Evolutionary conservation across 2,113 vertebrate genomes (phyloP).

Genomic region (Lichenostomus cassidix): DNA sequence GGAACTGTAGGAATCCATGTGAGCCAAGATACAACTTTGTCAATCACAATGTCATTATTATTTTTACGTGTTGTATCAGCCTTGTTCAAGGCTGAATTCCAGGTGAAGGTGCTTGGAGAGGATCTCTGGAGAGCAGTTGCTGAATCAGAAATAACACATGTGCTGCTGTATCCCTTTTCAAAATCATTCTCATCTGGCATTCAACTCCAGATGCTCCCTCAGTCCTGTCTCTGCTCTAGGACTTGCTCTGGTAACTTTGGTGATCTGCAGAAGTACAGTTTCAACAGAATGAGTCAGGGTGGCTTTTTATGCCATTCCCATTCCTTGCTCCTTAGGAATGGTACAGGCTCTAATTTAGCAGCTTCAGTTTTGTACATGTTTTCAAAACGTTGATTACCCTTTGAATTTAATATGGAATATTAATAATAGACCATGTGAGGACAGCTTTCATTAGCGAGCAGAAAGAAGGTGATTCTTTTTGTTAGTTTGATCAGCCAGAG

Average conservation of each 20-base stretch:
- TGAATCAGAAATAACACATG: background rate
- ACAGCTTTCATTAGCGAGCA: background rate
- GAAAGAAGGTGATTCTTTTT: background rate
- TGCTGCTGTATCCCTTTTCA: background rate
- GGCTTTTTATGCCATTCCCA: background rate
- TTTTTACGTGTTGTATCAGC: background rate
- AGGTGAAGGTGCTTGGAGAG: background rate
- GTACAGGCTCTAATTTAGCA: background rate
- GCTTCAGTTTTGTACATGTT: background rate
- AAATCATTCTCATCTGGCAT: background rate
- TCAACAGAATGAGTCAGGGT: background rate
- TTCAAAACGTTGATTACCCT: background rate
- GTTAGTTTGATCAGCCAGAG: background rate
- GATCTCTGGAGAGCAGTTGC: background rate
- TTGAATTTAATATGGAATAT: background rate
- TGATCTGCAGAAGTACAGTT: background rate
- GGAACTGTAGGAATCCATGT: background rate
- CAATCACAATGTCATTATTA: background rate
- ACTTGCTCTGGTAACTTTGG: background rate
- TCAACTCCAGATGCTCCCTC: background rate
- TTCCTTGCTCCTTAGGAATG: background rate
- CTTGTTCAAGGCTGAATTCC: background rate
- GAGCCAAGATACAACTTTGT: background rate
- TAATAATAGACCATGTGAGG: background rate
- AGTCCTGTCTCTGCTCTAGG: rapidly evolving